A percentile compares a stretch with the other conserved stretches of the same genome.
Evolutionary conservation across 2,113 vertebrate species (phyloP).

Genomic region (Pipra filicauda): DNA sequence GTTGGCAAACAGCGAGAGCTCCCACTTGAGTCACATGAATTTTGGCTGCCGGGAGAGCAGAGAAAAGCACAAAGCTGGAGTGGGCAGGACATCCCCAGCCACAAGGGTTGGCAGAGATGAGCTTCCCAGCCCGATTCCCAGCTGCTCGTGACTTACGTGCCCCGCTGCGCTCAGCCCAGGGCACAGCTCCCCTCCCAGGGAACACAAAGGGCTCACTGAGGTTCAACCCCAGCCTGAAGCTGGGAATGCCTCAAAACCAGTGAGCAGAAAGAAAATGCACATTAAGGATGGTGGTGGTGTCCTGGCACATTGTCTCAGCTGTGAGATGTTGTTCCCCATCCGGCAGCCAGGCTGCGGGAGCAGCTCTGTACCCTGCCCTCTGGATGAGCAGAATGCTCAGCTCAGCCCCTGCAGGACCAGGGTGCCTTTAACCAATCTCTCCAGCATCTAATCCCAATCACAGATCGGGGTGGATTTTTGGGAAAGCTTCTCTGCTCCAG

Average conservation of each 20-base stretch:
- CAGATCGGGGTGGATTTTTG: not conserved
- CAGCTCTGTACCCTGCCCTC: not conserved
- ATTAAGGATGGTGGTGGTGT: not conserved
- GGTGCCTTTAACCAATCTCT: not conserved
- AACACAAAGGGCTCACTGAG: not conserved
- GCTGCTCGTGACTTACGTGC: not conserved
- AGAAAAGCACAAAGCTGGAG: not conserved
- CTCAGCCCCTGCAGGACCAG: not conserved
- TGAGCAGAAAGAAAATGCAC: not conserved
- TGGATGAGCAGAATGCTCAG: not conserved
- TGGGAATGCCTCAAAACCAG: not conserved
- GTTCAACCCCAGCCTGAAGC: not conserved
- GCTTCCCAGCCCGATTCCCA: not conserved
- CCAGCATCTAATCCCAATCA: not conserved
- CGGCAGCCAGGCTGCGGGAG: not conserved
- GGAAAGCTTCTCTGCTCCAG: not conserved
- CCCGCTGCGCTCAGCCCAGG: not conserved
- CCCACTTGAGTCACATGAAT: not conserved
- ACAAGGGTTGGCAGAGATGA: not conserved
- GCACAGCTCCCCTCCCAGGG: not conserved
- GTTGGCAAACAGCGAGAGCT: not conserved
- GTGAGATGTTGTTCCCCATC: not conserved
- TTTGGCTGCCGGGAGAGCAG: not conserved
- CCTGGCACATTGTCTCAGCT: not conserved
- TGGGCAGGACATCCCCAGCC: not conserved